A percentile compares a stretch with the other conserved stretches of the same genome.
These are phyloP conservation scores for Lucinisca nassula DNA, from an alignment of 2,888 invertebrate genomes.

Conservation along the genomic window DNA sequence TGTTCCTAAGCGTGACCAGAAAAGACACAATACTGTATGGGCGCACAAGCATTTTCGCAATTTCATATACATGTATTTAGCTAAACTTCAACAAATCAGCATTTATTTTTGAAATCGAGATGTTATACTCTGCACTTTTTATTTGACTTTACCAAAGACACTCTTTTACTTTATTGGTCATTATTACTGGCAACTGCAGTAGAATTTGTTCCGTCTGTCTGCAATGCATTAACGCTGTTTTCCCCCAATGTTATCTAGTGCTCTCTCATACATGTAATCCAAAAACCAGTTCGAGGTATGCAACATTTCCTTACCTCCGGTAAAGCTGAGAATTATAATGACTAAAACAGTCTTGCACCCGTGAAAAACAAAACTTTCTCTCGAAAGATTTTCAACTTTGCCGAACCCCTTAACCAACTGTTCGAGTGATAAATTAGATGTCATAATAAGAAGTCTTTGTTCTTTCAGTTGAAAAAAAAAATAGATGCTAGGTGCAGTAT, in stretches of 20 bases:
- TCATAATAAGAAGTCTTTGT: constrained; percentile 4
- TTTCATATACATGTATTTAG: too few relatives aligned
- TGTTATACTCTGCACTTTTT: too few relatives aligned
- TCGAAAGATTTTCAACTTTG: not conserved
- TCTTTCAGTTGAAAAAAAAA: too few relatives aligned
- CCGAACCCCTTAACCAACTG: not conserved
- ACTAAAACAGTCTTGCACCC: not conserved
- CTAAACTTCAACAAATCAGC: too few relatives aligned
- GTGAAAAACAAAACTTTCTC: not conserved
- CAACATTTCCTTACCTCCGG: not conserved
- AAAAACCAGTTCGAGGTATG: not conserved
- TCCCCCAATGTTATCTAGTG: not conserved
- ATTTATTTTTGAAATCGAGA: too few relatives aligned
- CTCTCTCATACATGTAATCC: not conserved
- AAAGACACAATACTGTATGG: too few relatives aligned
- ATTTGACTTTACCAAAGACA: too few relatives aligned
- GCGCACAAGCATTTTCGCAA: too few relatives aligned
- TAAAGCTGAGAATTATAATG: not conserved
- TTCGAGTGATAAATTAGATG: not conserved
- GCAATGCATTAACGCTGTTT: not conserved
- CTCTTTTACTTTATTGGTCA: too few relatives aligned
- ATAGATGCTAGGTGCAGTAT: not conserved
- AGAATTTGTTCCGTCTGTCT: not conserved
- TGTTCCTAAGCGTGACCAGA: too few relatives aligned
- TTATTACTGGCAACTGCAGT: too few relatives aligned